Evolutionary conservation across 2,888 invertebrate genomes (phyloP).

Genomic region (Notodonta ziczac): DNA sequence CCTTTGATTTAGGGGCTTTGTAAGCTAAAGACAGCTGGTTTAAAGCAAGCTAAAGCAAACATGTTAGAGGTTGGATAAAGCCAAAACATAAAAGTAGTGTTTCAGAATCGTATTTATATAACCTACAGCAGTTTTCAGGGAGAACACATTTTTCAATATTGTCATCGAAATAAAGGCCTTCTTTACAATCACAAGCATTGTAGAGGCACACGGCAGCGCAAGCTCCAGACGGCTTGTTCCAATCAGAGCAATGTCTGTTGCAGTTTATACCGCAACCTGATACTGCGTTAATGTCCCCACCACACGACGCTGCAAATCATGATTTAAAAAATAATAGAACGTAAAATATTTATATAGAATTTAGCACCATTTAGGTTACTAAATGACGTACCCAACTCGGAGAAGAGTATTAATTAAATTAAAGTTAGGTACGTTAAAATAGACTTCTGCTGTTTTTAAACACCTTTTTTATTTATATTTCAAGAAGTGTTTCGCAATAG

Average conservation of each 20-base stretch:
- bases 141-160: slow-evolving; percentile 31
- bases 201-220: slow-evolving; percentile 28
- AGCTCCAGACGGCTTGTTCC: slow-evolving; percentile 12
- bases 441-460: no score
- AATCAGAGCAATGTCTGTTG: slow-evolving; percentile 35
- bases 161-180: slow-evolving; percentile 29
- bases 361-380: no score
- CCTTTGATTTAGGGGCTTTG: no score
- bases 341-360: not conserved
- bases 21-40: not conserved
- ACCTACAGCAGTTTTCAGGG: slow-evolving; percentile 43
- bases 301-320: slow-evolving; percentile 33
- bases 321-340: not conserved
- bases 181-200: slow-evolving; percentile 38
- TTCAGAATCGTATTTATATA: not conserved
- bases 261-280: slow-evolving; percentile 48
- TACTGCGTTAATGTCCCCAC: slow-evolving; percentile 37
- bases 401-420: no score
- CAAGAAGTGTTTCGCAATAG: no score
- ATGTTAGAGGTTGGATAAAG: no score
- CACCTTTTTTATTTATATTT: no score
- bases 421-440: no score
- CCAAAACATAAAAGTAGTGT: no score
- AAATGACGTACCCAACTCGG: no score
- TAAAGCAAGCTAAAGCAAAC: slow-evolving; percentile 2